Evolutionary conservation across 2,888 invertebrate genomes (phyloP), one percentile per base, ranked within the genome.

Genomic region (Phlogophora meticulosa): DNA sequence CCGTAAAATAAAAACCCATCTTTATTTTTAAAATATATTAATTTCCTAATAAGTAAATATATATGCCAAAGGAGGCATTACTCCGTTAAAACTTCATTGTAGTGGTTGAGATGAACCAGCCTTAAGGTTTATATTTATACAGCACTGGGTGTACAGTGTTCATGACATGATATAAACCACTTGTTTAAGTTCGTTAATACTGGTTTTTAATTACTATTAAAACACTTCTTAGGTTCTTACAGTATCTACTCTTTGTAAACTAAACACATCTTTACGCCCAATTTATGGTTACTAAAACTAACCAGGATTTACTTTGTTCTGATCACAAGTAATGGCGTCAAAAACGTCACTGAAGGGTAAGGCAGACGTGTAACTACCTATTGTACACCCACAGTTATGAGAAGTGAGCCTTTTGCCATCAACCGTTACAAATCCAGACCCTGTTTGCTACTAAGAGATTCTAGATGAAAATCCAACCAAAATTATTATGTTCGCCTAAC

Each of bases 141-240:
- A 4, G 7, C 32, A 11, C 45, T 22, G 4, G 24, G 17, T 38
- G 11, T 59, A 34, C 10, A 15, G 38, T 36, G 60, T 46, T 70
- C 59, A 70, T 40, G 71, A 59, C n/a, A n/a, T 28, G 34, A 17
- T 28, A 46, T 20, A 67, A 10, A 58, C 9, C 24, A 13, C 15
- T 48, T 71, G 40, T 61, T 60, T 71, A 48, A 60, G 34, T n/a
- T 20, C 20, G 10, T 59, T 40, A 20, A 43, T 46, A 20, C 40
- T 20, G 10, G 13, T 7, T 40, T 67, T 66, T 24, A 34, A 70
- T 46, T n/a, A 20, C 10, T 34, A 24, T 20, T 40, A 24, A n/a
- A 46, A 28, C 17, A 32, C 15, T 38, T 46, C 53, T 11, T 11
- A 5, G 20, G n/a, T 15, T 22, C 0, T 32, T 36, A 15, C n/a